Base-by-base conservation (phyloP, 2,797 vertebrate species). In the Meda fulgida region DNA sequence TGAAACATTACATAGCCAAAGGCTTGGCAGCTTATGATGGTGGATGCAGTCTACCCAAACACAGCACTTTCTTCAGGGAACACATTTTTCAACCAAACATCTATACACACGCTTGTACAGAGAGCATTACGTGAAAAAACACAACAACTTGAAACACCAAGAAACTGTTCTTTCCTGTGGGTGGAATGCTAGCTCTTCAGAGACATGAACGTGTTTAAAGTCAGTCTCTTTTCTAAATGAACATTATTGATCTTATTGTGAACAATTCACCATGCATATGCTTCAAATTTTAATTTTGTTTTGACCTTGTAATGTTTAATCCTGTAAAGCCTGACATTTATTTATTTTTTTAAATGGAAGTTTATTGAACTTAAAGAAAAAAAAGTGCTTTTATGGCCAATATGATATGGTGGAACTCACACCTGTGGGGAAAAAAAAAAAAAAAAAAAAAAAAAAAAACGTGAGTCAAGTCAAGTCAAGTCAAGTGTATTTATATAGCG, bases 1-100 rank as follows among this genome's bases (percentile, higher is more conserved):
- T 88, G 85, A 90, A 86, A 89, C 90, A 78, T 78, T 86, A 81
- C 83, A 87, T 84, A 87, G 87, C 80, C 81, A 70, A 86, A 76
- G 79, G 82, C 87, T 81, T 84, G 85, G 86, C 83, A 86, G 84
- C 76, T 80, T 70, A 81, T 81, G 88, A 83, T 79, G 79, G 83
- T 81, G 85, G 78, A 87, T 87, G 85, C 82, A 83, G 87, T 79
- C 78, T 73, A 38, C 75, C 60, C 60, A 81, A 60, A 80, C 48
- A 81, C 84, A 58, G 69, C 36, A 84, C 71, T 84, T 86, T 86
- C 72, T 78, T 87, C 85, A 60, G 78, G 77, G 80, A 87, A 84
- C 81, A 76, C 69, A 81, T 77, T 85, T 85, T 36, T 48, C 70
- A 82, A 81, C 58, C 76, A 78, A 87, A 87, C 38, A 83, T 80